Evolutionary conservation across 2,888 invertebrate genomes (phyloP).

Genomic region (Tubulanus polymorphus): DNA sequence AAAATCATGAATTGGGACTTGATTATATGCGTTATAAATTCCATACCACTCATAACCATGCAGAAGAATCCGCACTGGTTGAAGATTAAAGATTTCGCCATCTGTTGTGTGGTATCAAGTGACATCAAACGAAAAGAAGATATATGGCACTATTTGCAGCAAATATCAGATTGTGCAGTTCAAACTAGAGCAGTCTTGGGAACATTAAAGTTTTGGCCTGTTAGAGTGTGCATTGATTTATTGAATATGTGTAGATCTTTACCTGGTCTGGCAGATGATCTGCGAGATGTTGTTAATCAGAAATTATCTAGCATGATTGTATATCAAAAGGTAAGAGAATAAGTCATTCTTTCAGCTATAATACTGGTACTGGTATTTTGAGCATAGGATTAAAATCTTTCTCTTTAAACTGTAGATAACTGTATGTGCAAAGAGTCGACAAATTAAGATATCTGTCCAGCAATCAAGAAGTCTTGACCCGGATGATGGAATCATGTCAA

Average conservation of each 20-base stretch:
- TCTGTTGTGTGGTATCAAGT: conserved; percentile 23
- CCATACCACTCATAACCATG: conserved; percentile 31
- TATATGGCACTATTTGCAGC: conserved; percentile 22
- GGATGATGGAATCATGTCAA: not conserved
- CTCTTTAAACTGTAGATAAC: conserved; percentile 31
- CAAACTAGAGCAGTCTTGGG: conserved; percentile 33
- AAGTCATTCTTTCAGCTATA: not conserved
- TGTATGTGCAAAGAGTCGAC: conserved; percentile 36
- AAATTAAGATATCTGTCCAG: conserved; percentile 31
- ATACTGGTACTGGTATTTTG: too few relatives aligned
- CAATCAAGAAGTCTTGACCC: not conserved
- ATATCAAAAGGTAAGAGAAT: conserved; percentile 31
- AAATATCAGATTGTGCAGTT: conserved; percentile 24
- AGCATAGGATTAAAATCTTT: too few relatives aligned
- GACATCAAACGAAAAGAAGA: conserved; percentile 3
- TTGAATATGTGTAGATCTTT: conserved; percentile 30
- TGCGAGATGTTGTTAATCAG: conserved; percentile 19
- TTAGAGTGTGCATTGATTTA: conserved; percentile 36
- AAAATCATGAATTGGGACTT: conserved; percentile 32
- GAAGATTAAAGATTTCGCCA: conserved; percentile 34
- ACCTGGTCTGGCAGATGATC: conserved; percentile 13
- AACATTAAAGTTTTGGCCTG: conserved; percentile 27
- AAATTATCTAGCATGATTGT: conserved; percentile 31
- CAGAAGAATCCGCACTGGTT: conserved; percentile 25
- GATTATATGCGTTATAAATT: conserved; percentile 29